These are phyloP conservation scores for Knipowitschia caucasica DNA, from an alignment of 2,797 vertebrate species.

Conservation along the genomic window DNA sequence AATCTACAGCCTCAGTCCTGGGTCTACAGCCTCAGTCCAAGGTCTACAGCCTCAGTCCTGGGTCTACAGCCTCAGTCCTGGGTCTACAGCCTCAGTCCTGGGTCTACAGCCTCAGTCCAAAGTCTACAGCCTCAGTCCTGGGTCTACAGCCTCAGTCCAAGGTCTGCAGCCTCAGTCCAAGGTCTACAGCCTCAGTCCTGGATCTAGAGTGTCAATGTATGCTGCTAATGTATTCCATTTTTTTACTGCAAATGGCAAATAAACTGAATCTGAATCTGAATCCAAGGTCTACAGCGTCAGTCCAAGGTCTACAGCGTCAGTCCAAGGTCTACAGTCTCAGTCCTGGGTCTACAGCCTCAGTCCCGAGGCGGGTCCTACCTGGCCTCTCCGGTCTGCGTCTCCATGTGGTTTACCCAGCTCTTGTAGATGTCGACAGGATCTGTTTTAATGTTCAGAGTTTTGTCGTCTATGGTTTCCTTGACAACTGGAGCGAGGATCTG, in stretches of 20 bases:
- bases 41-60: constrained; percentile 82
- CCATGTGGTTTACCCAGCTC: constrained; percentile 95
- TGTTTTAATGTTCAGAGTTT: constrained; percentile 89
- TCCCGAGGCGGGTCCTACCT: constrained; percentile 73
- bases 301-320: no score
- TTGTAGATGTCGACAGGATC: constrained; percentile 97
- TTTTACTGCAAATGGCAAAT: no score
- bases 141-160: constrained; percentile 82
- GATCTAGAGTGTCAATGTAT: no score
- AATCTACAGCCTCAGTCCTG: constrained; percentile 82
- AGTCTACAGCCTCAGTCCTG: constrained; percentile 80
- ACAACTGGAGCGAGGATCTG: constrained; percentile 91
- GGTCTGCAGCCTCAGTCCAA: constrained; percentile 84
- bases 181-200: constrained; percentile 82
- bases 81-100: constrained; percentile 80
- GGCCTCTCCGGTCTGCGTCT: constrained; percentile 93
- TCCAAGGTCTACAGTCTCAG: no score
- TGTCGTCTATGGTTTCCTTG: constrained; percentile 93
- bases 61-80: constrained; percentile 80
- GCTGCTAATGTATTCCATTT: no score
- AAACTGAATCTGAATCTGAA: no score
- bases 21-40: constrained; percentile 82
- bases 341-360: constrained; percentile 87
- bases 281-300: no score
- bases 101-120: constrained; percentile 80